Conservation (phyloP, 2,797 vertebrate genomes). For the Urosaurus nigricauda region DNA sequence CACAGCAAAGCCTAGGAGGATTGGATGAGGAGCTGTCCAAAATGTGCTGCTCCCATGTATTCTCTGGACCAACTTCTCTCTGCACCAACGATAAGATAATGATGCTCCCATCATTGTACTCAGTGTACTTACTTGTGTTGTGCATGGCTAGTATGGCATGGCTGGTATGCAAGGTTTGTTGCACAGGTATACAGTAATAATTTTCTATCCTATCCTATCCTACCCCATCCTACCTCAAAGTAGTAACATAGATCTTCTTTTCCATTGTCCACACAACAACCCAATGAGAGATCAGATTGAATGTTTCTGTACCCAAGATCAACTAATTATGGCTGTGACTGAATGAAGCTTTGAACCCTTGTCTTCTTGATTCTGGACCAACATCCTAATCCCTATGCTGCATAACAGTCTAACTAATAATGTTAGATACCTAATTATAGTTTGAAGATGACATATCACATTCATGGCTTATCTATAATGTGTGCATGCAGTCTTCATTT, state of each 20-base stretch:
- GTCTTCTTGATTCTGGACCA: neutral
- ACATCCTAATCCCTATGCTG: neutral
- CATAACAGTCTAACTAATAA: neutral
- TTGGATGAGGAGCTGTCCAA: neutral
- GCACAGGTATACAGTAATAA: neutral
- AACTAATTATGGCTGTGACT: neutral
- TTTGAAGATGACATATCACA: neutral
- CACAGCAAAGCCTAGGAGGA: neutral
- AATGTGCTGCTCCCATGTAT: neutral
- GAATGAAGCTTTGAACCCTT: neutral
- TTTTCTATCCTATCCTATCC: neutral
- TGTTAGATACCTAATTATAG: neutral
- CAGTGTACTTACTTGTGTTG: neutral
- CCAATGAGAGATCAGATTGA: too few relatives aligned
- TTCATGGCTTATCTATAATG: too few relatives aligned
- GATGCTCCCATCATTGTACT: neutral
- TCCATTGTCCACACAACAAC: neutral
- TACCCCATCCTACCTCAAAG: neutral
- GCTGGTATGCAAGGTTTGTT: neutral
- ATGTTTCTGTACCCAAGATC: too few relatives aligned
- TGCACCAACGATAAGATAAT: neutral
- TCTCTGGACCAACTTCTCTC: neutral
- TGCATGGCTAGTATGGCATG: too few relatives aligned
- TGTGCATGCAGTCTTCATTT: too few relatives aligned
- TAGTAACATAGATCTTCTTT: neutral